Conservation (phyloP, 2,888 invertebrate species). For the Philonicus albiceps region DNA sequence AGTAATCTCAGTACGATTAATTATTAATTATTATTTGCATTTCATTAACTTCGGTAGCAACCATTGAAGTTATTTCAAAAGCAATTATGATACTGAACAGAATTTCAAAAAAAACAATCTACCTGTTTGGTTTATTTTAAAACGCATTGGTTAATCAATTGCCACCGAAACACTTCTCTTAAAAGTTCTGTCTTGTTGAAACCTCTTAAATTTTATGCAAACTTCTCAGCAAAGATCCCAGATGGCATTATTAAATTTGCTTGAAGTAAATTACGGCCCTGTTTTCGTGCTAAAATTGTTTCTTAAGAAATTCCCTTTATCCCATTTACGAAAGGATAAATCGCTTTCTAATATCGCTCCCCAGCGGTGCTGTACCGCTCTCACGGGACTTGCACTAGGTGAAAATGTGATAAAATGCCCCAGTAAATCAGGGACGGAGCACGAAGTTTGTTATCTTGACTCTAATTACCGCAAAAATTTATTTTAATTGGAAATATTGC, state of each 20-base stretch:
- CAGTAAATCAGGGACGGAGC: conserved; percentile 24
- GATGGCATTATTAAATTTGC: conserved; percentile 10
- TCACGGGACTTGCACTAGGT: background rate
- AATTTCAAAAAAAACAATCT: too few species aligned
- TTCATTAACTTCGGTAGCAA: too few species aligned
- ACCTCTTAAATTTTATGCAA: background rate
- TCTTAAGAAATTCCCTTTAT: background rate
- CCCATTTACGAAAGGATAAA: conserved; percentile 17
- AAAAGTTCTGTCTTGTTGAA: background rate
- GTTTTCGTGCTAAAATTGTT: background rate
- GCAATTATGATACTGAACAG: too few species aligned
- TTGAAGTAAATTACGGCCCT: background rate
- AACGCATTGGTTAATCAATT: too few species aligned
- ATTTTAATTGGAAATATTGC: conserved; percentile 39
- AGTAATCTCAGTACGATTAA: too few species aligned
- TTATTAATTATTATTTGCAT: too few species aligned
- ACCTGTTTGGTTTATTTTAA: too few species aligned
- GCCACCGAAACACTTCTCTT: too few species aligned
- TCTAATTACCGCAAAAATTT: conserved; percentile 41
- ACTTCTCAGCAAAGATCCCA: background rate
- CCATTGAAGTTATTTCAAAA: too few species aligned
- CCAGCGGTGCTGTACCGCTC: background rate
- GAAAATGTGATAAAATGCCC: conserved; percentile 30
- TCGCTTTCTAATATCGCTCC: conserved; percentile 16
- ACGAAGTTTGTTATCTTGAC: conserved; percentile 34